A percentile compares a stretch with the other conserved stretches of the same genome.
Evolutionary conservation across 2,888 invertebrate species (phyloP).

Genomic region (Eueremaeus valkanovi): DNA sequence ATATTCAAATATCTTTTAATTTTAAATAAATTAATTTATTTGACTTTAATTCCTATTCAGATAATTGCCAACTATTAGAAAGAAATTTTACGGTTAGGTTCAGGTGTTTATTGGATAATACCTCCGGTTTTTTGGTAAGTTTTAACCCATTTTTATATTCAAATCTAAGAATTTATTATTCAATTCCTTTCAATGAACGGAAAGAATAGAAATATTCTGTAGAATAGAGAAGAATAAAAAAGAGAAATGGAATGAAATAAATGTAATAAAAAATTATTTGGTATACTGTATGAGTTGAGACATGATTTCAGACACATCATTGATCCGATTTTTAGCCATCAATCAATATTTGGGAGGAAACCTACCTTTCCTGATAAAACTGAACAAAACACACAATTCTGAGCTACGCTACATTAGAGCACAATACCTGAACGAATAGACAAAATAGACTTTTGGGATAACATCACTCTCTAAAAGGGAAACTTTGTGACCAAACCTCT

Average conservation of each 20-base stretch:
- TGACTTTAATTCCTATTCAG: conserved; percentile 51
- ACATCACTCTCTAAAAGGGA: background rate
- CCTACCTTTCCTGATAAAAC: conserved; percentile 9
- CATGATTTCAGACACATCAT: background rate
- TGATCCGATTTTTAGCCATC: background rate
- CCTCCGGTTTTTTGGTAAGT: conserved; percentile 95
- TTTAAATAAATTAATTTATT: no score
- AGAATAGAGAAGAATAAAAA: background rate
- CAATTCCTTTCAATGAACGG: no score
- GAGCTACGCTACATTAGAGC: background rate
- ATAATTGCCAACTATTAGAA: conserved; percentile 83
- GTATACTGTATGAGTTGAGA: background rate
- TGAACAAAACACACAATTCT: background rate
- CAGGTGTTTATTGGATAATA: conserved; percentile 97
- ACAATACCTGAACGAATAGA: background rate
- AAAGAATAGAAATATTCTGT: background rate
- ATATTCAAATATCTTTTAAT: background rate
- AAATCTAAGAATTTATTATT: no score
- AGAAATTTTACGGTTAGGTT: conserved; percentile 97
- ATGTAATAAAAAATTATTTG: conserved; percentile 6
- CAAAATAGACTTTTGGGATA: conserved; percentile 5
- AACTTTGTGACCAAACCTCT: background rate
- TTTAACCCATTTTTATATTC: no score
- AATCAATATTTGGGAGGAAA: conserved; percentile 23
- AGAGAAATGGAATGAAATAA: background rate